A percentile compares a stretch with the other conserved stretches of the same genome.
Conservation (phyloP, 1,140 invertebrate genomes). For the Bathynomus jamesi region DNA sequence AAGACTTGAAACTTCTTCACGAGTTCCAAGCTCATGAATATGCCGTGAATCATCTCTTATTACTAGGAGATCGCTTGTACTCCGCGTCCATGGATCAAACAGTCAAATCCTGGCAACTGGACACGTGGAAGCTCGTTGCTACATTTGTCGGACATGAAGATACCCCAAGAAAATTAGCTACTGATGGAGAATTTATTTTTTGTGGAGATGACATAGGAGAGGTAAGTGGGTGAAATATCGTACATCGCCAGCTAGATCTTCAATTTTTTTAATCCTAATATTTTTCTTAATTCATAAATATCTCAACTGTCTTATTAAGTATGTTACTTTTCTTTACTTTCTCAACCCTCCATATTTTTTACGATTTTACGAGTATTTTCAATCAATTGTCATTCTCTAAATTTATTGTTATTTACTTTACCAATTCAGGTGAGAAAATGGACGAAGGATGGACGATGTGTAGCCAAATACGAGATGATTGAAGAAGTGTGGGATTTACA, state of each 20-base stretch:
- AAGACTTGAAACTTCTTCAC: constrained; percentile 6
- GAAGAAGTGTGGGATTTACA: constrained; percentile 33
- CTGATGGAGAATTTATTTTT: constrained; percentile 6
- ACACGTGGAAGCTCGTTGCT: not conserved
- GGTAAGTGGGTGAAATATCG: constrained; percentile 3
- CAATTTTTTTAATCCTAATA: not conserved
- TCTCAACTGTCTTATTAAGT: not conserved
- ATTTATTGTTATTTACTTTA: too few relatives aligned
- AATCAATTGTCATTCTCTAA: not conserved
- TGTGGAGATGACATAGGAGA: constrained; percentile 15
- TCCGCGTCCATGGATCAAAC: constrained; percentile 14
- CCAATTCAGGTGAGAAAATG: constrained; percentile 9
- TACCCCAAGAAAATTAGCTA: constrained; percentile 7
- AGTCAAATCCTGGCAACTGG: constrained; percentile 15
- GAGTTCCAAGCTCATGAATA: constrained; percentile 18
- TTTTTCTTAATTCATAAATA: not conserved
- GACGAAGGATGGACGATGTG: constrained; percentile 1
- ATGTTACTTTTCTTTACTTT: not conserved
- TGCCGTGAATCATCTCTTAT: constrained; percentile 11
- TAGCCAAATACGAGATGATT: constrained; percentile 14
- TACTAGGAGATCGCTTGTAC: constrained; percentile 1
- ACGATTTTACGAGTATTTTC: not conserved
- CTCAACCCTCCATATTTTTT: not conserved
- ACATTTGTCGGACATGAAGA: constrained; percentile 10
- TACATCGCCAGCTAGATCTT: not conserved